Base-by-base conservation (phyloP, 2,797 vertebrate genomes). In the Acropternis orthonyx region DNA sequence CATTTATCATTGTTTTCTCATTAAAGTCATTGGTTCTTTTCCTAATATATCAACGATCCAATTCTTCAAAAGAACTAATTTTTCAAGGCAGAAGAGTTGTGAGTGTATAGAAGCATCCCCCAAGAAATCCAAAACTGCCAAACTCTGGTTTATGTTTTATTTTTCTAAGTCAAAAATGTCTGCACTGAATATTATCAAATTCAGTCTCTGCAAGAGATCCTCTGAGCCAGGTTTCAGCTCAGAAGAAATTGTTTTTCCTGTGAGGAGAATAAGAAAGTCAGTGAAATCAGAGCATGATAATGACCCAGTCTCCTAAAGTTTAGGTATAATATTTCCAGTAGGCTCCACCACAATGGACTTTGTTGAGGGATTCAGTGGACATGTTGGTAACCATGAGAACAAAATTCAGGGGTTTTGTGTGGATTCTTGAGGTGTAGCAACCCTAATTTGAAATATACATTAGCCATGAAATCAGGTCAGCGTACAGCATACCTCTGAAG, bases 401-500 rank as follows among this genome's bases (percentile, higher is more conserved):
- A 88, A 89, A 92, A 73, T 72, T 85, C 68, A 66, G 27, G 13
- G 41, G 39, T 6, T 88, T 92, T 93, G 30, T 32, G 51, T 49
- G 51, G 26, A 59, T 78, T 68, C 32, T 52, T 72, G 23, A 93
- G 73, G 58, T 67, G 43, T 36, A 91, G 41, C 76, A 89, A 65
- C 41, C 9, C 20, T 77, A 88, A 85, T 80, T 88, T 75, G 81
- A 89, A 92, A 91, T 85, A 92, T 44, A 85, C 58, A 75, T 92
- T 69, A 78, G 37, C 48, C 69, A 59, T 41, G 51, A 78, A 61
- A 88, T 79, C 6, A 1, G 27, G 49, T 37, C 81, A 62, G 68
- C 55, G 62, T 30, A 26, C 43, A 61, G 39, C 14, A 26, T 37
- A 14, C 72, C 58, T 96, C 87, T 63, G 66, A 92, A 87, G 85